Evolutionary conservation across 2,797 vertebrate genomes (phyloP).

Genomic region (Erethizon dorsatum): DNA sequence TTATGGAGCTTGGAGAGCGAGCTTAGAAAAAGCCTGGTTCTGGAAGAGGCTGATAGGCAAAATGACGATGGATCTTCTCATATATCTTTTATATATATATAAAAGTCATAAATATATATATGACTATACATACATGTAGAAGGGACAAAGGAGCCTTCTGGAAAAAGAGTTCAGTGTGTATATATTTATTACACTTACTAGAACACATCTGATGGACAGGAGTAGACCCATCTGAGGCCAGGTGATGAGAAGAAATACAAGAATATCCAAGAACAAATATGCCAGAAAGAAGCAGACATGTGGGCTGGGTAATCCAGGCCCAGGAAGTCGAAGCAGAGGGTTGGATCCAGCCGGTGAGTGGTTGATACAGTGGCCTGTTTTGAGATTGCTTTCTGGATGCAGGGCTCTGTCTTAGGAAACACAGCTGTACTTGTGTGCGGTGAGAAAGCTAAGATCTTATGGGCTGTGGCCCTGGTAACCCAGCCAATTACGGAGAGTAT

Average conservation of each 20-base stretch:
- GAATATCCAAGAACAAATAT: neutral
- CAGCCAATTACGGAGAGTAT: neutral
- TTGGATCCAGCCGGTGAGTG: neutral
- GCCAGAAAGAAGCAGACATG: neutral
- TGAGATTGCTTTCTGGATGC: too few relatives aligned
- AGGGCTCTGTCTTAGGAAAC: neutral
- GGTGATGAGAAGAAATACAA: neutral
- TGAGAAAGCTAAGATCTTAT: neutral
- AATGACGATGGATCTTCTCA: neutral
- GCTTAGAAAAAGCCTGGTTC: neutral
- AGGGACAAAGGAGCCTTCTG: neutral
- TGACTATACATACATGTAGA: neutral
- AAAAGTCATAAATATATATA: neutral
- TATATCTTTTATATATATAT: neutral
- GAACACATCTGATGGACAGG: neutral
- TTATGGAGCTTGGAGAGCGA: neutral
- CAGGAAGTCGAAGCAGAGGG: neutral
- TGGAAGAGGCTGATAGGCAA: neutral
- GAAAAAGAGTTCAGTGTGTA: neutral
- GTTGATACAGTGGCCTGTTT: neutral
- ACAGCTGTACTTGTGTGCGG: neutral
- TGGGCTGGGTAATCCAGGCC: neutral
- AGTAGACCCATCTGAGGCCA: neutral
- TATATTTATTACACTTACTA: neutral
- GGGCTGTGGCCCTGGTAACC: neutral